Base-by-base conservation (phyloP, 2,888 invertebrate genomes). In the Heliconius cydno region DNA sequence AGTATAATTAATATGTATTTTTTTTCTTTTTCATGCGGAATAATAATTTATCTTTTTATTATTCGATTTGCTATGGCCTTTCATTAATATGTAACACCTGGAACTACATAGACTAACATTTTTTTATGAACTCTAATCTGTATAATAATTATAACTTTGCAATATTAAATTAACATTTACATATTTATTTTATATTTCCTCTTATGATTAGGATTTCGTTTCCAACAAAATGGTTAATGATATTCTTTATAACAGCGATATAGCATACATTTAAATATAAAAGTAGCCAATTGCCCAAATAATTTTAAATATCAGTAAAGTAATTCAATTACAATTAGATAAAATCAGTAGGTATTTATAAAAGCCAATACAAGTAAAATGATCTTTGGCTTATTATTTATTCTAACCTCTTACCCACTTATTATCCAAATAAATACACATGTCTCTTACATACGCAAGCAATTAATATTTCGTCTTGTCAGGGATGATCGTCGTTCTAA, bases 391-490 rank as follows among this genome's bases (percentile, higher is more conserved):
- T 68, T 38, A n/a, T 28, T 6, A 13, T 57, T 30, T 57, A 57
- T 13, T 57, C 0, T 6, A 57, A 34, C 65, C 13, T 10, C n/a
- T 22, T 63, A n/a, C 74, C 41, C 68, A 68, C 67, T 57, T 30
- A 78, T 38, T 38, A 71, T 46, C 9, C 46, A 38, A 73, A 52
- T 34, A 30, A 46, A 72, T 34, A 30, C 52, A 75, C 38, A 19
- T 63, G 41, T 72, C 73, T 60, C 6, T 70, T 75, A 72, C 75
- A 79, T 78, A 77, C 66, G 57, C 25, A 77, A 72, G 76, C 77
- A 72, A 78, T 79, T 81, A 79, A 78, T 79, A 78, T 77, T 67
- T 77, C 60, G 73, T 78, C 67, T 63, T 65, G 34, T 71, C 25
- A 76, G 52, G 15, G 38, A 72, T 76, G 52, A 75, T 79, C 60